Evolutionary conservation across 1,140 invertebrate species (phyloP).

Genomic region (Bombus vancouverensis): DNA sequence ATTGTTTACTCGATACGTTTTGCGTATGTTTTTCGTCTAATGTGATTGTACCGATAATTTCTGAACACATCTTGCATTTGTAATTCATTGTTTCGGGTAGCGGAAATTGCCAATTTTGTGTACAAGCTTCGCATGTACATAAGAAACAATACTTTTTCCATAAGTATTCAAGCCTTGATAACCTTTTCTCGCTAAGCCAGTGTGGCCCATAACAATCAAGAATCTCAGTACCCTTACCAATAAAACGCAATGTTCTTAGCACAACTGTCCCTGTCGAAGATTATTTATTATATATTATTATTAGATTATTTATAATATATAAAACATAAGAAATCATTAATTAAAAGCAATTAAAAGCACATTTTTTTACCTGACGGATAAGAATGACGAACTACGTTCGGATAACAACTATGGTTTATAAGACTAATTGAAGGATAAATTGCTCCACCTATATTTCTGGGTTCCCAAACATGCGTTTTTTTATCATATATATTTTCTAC

Average conservation of each 20-base stretch:
- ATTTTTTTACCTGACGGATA: conserved; percentile 73
- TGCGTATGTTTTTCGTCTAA: neutral
- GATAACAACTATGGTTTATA: conserved; percentile 85
- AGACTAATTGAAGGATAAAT: conserved; percentile 86
- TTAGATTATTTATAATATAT: too few species aligned
- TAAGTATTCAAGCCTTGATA: conserved; percentile 79
- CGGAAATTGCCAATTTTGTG: conserved; percentile 80
- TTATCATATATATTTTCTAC: conserved; percentile 81
- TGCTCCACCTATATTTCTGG: conserved; percentile 84
- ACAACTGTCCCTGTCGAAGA: conserved; percentile 79
- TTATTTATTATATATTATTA: conserved; percentile 23
- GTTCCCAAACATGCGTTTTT: conserved; percentile 73
- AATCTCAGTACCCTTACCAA: conserved; percentile 83
- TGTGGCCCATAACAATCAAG: conserved; percentile 86
- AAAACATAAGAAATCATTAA: neutral
- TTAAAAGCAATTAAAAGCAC: neutral
- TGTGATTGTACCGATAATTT: neutral
- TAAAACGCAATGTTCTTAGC: conserved; percentile 81
- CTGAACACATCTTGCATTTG: conserved; percentile 65
- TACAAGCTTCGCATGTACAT: conserved; percentile 84
- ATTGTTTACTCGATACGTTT: conserved; percentile 23
- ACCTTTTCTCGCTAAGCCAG: conserved; percentile 79
- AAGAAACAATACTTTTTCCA: conserved; percentile 84
- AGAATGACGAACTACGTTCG: conserved; percentile 84
- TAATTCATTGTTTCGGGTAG: conserved; percentile 61